These are phyloP conservation scores for Drosophila santomea DNA, from an alignment of 1,140 invertebrate genomes.

Conservation along the genomic window DNA sequence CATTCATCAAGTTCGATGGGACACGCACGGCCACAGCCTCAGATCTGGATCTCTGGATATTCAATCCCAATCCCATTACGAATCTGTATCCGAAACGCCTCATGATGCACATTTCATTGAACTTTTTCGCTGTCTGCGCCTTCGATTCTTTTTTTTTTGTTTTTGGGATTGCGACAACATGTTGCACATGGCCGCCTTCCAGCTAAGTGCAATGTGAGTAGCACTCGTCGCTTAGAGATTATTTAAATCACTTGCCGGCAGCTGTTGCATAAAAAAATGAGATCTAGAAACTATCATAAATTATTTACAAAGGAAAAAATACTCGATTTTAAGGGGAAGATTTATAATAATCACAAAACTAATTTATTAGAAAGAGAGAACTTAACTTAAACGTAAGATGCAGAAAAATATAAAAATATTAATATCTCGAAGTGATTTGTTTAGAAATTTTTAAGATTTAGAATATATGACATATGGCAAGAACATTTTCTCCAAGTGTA, in stretches of 20 bases:
- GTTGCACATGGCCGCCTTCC: slow-evolving; percentile 69
- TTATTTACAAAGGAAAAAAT: background rate
- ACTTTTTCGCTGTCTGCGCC: slow-evolving; percentile 54
- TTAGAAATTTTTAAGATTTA: background rate
- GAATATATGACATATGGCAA: too few relatives aligned
- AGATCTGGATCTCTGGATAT: slow-evolving; percentile 8
- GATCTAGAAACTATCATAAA: background rate
- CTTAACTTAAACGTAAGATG: too few relatives aligned
- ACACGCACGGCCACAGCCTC: slow-evolving; percentile 48
- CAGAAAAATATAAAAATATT: too few relatives aligned
- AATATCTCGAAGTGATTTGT: too few relatives aligned
- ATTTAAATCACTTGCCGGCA: slow-evolving; percentile 61
- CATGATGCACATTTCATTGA: slow-evolving; percentile 63
- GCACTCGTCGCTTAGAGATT: slow-evolving; percentile 69
- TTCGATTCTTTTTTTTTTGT: background rate
- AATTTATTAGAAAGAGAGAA: background rate
- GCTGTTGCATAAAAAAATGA: slow-evolving; percentile 29
- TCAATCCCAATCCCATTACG: background rate
- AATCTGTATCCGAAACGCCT: slow-evolving; percentile 6
- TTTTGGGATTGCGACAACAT: slow-evolving; percentile 69
- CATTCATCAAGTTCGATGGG: slow-evolving; percentile 76
- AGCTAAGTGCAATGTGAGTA: slow-evolving; percentile 80
- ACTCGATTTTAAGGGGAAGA: too few relatives aligned
- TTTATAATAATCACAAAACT: background rate
- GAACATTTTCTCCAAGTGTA: background rate